Evolutionary conservation across 2,888 invertebrate genomes (phyloP).

Genomic region (Sicus ferrugineus): DNA sequence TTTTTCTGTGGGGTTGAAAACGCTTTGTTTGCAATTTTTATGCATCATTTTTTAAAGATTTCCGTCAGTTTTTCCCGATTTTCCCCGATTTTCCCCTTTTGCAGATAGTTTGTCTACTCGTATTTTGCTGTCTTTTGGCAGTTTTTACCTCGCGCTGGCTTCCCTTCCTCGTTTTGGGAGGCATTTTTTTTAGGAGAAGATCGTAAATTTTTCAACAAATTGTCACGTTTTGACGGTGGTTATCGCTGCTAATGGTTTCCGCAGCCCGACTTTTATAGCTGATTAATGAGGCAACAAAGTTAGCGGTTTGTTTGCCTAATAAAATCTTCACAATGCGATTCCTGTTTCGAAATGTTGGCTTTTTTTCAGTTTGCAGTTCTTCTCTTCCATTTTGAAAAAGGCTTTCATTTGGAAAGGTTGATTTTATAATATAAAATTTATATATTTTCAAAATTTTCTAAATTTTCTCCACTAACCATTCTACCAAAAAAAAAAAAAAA

Average conservation of each 20-base stretch:
- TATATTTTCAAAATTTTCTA: too few relatives aligned
- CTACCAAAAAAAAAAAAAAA: too few relatives aligned
- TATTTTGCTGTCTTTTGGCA: slow-evolving; percentile 39
- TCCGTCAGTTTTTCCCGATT: background rate
- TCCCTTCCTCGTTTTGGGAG: background rate
- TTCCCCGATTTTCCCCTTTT: slow-evolving; percentile 23
- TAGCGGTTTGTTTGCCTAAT: background rate
- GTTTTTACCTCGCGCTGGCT: background rate
- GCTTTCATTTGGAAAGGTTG: too few relatives aligned
- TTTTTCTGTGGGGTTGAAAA: too few relatives aligned
- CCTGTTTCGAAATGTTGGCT: background rate
- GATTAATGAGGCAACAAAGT: slow-evolving; percentile 24
- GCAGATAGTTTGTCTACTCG: slow-evolving; percentile 29
- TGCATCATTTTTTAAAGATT: slow-evolving; percentile 21
- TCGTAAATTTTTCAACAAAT: slow-evolving; percentile 27
- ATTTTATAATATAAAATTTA: too few relatives aligned
- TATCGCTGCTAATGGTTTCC: slow-evolving; percentile 12
- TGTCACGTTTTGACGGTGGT: slow-evolving; percentile 17
- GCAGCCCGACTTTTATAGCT: slow-evolving; percentile 12
- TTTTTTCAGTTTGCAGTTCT: too few relatives aligned
- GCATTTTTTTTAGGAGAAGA: background rate
- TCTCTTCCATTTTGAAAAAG: too few relatives aligned
- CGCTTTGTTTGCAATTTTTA: background rate
- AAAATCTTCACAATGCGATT: background rate
- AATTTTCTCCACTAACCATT: too few relatives aligned